Base-by-base conservation (phyloP, 35 echinoderm and acorn worm species). In the Apostichopus parvimensis region DNA sequence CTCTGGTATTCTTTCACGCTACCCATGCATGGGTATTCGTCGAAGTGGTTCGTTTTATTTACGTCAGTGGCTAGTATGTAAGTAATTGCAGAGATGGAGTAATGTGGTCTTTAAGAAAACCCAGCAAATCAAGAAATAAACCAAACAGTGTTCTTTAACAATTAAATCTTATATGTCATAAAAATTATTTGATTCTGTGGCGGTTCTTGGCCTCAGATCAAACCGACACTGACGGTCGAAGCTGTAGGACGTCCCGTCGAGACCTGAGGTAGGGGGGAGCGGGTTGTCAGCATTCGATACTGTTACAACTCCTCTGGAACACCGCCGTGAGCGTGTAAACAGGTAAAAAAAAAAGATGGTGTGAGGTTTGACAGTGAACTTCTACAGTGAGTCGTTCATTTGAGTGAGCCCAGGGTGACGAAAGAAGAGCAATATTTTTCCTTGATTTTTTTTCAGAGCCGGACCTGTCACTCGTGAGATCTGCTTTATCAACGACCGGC, bases 241-340 rank as follows among this genome's bases (percentile, higher is more conserved):
- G 64, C 9, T 18, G 64, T 68, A 18, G 18, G 64, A 18, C 18
- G 64, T 68, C 64, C 64, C 64, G 64, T 9, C 64, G 64, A 68
- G 64, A 75, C 12, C 71, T 75, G 71, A 22, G 71, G 71, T 18
- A 75, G 71, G 71, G 21, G 71, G 71, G 71, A 75, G n/a, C 71
- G 71, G 13, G 14, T 75, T n/a, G 71, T 20, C 71, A 75, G 71
- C 20, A 75, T 75, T 22, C 71, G 71, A 75, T 75, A 75, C 71
- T 75, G 71, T 75, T 75, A 75, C 71, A 20, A 20, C 7, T 75
- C 20, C n/a, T 22, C 71, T 3, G 34, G 34, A 75, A 75, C 71
- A 75, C 71, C 71, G 14, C 71, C 71, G 71, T 75, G 15, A 75
- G 71, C 71, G 71, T 75, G 71, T 75, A 75, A 75, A 75, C 71